Evolutionary conservation across 1,140 invertebrate genomes (phyloP).

Genomic region (Bombyx mori): DNA sequence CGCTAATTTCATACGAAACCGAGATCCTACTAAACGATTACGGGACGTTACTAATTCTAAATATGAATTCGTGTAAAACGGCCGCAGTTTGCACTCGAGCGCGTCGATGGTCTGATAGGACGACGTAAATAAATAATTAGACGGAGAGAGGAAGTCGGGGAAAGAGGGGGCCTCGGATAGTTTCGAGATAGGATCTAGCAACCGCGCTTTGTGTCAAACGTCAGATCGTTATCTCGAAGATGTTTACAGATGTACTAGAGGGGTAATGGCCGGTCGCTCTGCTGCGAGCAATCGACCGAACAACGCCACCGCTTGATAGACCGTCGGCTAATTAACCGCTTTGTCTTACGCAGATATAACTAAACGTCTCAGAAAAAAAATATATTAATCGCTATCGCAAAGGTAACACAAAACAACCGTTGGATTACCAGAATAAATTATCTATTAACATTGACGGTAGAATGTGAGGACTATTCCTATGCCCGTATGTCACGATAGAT

Average conservation of each 20-base stretch:
- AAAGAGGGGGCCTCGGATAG: conserved; percentile 33
- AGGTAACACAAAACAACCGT: no score
- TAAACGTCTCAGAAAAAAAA: no score
- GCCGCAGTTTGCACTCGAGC: conserved; percentile 48
- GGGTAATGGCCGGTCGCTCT: conserved; percentile 45
- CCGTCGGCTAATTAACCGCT: conserved; percentile 51
- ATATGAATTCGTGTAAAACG: conserved; percentile 54
- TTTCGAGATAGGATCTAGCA: conserved; percentile 58
- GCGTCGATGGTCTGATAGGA: conserved; percentile 60
- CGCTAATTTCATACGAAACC: conserved; percentile 15
- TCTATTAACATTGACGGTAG: background rate
- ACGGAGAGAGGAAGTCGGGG: conserved; percentile 38
- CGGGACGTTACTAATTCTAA: conserved; percentile 43
- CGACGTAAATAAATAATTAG: conserved; percentile 68
- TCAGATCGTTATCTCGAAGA: conserved; percentile 64
- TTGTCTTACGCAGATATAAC: conserved; percentile 3
- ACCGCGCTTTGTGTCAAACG: conserved; percentile 69
- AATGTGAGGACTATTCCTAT: conserved; percentile 19
- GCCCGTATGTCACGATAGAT: conserved; percentile 40
- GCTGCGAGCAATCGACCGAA: conserved; percentile 50
- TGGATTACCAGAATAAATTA: no score
- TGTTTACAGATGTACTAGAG: conserved; percentile 67
- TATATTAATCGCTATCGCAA: no score
- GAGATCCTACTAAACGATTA: conserved; percentile 56
- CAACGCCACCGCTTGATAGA: conserved; percentile 46